phyloP scores from a whole-genome alignment of 2,113 vertebrate species.

The Alces alces region DNA sequence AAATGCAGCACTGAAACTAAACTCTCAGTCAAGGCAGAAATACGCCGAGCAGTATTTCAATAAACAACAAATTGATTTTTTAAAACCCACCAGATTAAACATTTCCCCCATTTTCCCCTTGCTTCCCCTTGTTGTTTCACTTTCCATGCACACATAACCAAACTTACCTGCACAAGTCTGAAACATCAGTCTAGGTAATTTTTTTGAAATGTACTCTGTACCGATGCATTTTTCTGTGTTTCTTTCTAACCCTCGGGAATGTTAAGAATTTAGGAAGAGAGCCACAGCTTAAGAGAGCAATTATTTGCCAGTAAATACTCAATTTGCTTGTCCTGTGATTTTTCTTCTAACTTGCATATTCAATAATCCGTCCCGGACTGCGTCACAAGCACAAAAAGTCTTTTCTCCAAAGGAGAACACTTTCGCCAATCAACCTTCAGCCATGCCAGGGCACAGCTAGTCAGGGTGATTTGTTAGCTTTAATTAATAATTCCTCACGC shows the following conservation, averaged over 20 bases:
- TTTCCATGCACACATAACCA: conserved; percentile 59
- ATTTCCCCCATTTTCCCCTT: background rate
- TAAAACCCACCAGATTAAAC: conserved; percentile 65
- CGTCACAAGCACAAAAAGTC: conserved; percentile 82
- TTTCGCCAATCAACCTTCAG: conserved; percentile 77
- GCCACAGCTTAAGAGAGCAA: conserved; percentile 82
- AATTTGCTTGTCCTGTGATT: conserved; percentile 84
- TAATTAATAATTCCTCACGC: conserved; percentile 84
- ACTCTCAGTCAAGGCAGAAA: conserved; percentile 47
- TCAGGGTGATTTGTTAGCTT: conserved; percentile 81
- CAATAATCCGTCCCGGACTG: conserved; percentile 81
- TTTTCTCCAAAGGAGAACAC: conserved; percentile 82
- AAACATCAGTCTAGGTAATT: conserved; percentile 74
- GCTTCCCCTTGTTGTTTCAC: conserved; percentile 53
- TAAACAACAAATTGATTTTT: conserved; percentile 44
- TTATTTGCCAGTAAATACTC: conserved; percentile 86
- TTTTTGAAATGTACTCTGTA: conserved; percentile 78
- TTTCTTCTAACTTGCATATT: conserved; percentile 82
- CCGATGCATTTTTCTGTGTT: conserved; percentile 79
- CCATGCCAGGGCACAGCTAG: conserved; percentile 76
- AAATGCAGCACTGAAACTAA: conserved; percentile 66
- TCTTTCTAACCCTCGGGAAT: conserved; percentile 80
- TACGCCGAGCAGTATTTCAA: conserved; percentile 49
- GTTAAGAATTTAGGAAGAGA: conserved; percentile 84
- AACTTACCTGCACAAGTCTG: conserved; percentile 79